Percentiles rank a stretch among this genome's conserved stretches.
Conservation (phyloP, 2,113 vertebrate species). For the Pseudolaguvia tuberculata region DNA sequence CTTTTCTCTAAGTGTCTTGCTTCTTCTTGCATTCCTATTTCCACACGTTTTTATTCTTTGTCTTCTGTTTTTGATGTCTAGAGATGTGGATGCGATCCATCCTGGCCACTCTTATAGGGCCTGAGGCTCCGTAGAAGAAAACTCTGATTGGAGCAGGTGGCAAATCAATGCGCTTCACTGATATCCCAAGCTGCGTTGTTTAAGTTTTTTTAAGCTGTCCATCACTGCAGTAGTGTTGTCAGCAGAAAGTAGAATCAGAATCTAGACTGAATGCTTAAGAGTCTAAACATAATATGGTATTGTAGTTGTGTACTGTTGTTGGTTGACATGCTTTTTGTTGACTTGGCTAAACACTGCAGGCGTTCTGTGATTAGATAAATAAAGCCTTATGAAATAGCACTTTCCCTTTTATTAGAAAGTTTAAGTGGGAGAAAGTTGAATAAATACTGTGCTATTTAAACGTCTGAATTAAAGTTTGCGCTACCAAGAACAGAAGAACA, state of each 20-base stretch:
- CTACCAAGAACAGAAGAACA: not conserved
- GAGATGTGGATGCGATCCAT: not conserved
- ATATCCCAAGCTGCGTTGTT: slow-evolving; percentile 62
- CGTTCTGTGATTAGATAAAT: slow-evolving; percentile 12
- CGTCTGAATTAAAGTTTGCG: slow-evolving; percentile 5
- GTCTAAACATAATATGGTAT: not conserved
- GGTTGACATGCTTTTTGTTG: slow-evolving; percentile 20
- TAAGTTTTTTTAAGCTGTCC: slow-evolving; percentile 54
- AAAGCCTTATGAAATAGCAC: not conserved
- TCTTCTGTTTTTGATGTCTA: not conserved
- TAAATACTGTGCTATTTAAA: slow-evolving; percentile 45
- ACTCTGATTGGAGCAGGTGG: slow-evolving; percentile 66
- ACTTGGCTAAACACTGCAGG: slow-evolving; percentile 6
- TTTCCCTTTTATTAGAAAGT: not conserved
- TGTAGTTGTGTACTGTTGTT: slow-evolving; percentile 3
- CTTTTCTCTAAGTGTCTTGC: slow-evolving; percentile 22
- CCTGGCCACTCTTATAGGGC: slow-evolving; percentile 6
- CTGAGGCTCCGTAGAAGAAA: slow-evolving; percentile 63
- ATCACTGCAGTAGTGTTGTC: slow-evolving; percentile 12
- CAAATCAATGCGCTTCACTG: slow-evolving; percentile 65
- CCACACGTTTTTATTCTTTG: not conserved
- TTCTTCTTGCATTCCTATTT: not conserved
- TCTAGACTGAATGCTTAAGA: not conserved
- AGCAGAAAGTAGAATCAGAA: not conserved
- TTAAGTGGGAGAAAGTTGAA: slow-evolving; percentile 40